phyloP scores from a whole-genome alignment of 2,797 vertebrate genomes.

The Smutsia gigantea region DNA sequence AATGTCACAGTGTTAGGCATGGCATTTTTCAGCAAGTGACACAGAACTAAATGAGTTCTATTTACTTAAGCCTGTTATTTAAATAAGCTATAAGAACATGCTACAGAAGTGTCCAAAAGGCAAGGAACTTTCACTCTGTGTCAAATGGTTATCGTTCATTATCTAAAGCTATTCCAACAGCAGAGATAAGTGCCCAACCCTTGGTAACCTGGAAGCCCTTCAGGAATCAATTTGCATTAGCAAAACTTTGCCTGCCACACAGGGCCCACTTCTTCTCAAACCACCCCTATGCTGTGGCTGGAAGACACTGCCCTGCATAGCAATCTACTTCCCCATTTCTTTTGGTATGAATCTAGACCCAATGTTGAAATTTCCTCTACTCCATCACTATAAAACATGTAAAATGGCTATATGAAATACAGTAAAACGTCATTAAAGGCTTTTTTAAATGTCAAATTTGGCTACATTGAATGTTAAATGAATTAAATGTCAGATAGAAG shows the following conservation, averaged over 20 bases:
- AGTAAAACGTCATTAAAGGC: not conserved
- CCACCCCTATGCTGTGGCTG: not conserved
- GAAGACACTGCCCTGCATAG: slow-evolving; percentile 31
- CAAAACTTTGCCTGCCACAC: slow-evolving; percentile 51
- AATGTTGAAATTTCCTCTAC: not conserved
- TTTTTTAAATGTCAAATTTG: not conserved
- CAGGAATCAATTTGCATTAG: slow-evolving; percentile 72
- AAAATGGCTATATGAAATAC: slow-evolving; percentile 1
- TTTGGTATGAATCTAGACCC: slow-evolving; percentile 29
- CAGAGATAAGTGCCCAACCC: slow-evolving; percentile 44
- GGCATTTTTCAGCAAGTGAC: slow-evolving; percentile 46
- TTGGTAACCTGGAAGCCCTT: slow-evolving; percentile 74
- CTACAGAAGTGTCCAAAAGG: slow-evolving; percentile 57
- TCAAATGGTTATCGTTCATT: slow-evolving; percentile 67
- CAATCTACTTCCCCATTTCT: slow-evolving; percentile 18
- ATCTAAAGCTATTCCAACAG: slow-evolving; percentile 59
- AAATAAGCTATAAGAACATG: slow-evolving; percentile 48
- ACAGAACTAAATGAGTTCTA: slow-evolving; percentile 36
- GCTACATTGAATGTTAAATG: not conserved
- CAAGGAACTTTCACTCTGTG: slow-evolving; percentile 37
- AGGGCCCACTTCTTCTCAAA: slow-evolving; percentile 12
- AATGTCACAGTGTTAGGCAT: not conserved
- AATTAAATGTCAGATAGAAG: not conserved
- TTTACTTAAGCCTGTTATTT: slow-evolving; percentile 62
- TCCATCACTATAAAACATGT: not conserved